Evolutionary conservation across 2,113 vertebrate genomes (phyloP), one percentile per base, ranked within the genome.

Genomic region (Thalassoma bifasciatum): DNA sequence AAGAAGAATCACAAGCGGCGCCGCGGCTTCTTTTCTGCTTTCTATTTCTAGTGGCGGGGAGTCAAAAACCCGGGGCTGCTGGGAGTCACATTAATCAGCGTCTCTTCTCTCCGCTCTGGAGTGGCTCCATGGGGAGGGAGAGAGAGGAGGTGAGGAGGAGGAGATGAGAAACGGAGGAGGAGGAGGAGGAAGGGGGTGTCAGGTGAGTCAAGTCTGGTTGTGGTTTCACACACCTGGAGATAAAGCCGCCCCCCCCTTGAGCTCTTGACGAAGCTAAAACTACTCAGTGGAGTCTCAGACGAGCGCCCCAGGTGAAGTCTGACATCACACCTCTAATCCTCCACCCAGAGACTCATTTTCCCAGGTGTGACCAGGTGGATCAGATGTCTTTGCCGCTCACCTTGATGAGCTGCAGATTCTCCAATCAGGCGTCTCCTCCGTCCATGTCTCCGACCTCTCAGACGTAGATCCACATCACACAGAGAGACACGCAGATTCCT

Each of bases 161-260:
- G 78, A 75, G 72, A 37, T 56, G 52, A 65, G 65, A 57, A 34
- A 68, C 21, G 46, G 38, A 54, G 67, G 21, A 16, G 34, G 23
- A 62, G 30, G 30, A 4, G 30, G 30, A 6, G 30, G 30, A 30
- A 30, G 30, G 49, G 72, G 76, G 83, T 71, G 68, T 85, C 76
- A 83, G 77, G 70, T 87, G 85, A 87, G 70, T 87, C 73, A 77
- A 19, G 81, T 66, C 84, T 75, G 56, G 56, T n/a, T 57, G 74
- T 57, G 71, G 72, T 75, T 86, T 64, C 30, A 26, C 70, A 86
- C 91, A 91, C 87, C 88, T 91, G 88, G 73, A 82, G 66, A 67
- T n/a, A 17, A 54, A 66, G 66, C 66, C 24, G 67, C 38, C 37
- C 5, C n/a, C 60, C 75, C 19, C n/a, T n/a, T n/a, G n/a, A n/a